Conservation (phyloP, 2,797 vertebrate genomes). For the Pangasius larnaudii region DNA sequence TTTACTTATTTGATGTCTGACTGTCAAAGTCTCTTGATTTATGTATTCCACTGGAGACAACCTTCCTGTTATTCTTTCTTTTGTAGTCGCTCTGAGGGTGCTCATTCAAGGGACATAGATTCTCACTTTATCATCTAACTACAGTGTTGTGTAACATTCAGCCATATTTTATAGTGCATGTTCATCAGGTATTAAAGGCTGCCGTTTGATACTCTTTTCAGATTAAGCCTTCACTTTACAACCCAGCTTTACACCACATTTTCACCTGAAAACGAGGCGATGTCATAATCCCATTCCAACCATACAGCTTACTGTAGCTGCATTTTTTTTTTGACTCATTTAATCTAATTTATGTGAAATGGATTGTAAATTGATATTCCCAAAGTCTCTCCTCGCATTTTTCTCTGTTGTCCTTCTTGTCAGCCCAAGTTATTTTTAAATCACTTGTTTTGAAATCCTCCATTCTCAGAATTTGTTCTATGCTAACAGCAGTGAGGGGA, state of each 20-base stretch:
- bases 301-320: conserved; percentile 46
- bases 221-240: neutral
- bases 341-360: conserved; percentile 63
- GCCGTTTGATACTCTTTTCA: conserved; percentile 16
- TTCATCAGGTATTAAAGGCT: neutral
- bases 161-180: neutral
- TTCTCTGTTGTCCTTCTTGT: conserved; percentile 40
- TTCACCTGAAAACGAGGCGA: conserved; percentile 6
- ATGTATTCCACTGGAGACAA: neutral
- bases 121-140: neutral
- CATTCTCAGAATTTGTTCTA: conserved; percentile 53
- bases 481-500: conserved; percentile 39
- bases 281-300: conserved; percentile 34
- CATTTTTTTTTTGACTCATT: conserved; percentile 55
- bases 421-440: conserved; percentile 50
- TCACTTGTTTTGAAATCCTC: conserved; percentile 50
- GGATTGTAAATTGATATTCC: conserved; percentile 50
- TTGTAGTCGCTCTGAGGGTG: conserved; percentile 2
- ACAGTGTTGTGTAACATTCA: conserved; percentile 4
- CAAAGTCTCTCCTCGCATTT: conserved; percentile 11
- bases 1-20: neutral
- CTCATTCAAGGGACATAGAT: conserved; percentile 26
- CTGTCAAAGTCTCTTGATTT: conserved; percentile 1
- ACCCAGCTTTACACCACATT: neutral
- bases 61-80: neutral